Base-by-base conservation (phyloP, 37 sponge, comb jelly and placozoan genomes). In the Halichondria panicea region DNA sequence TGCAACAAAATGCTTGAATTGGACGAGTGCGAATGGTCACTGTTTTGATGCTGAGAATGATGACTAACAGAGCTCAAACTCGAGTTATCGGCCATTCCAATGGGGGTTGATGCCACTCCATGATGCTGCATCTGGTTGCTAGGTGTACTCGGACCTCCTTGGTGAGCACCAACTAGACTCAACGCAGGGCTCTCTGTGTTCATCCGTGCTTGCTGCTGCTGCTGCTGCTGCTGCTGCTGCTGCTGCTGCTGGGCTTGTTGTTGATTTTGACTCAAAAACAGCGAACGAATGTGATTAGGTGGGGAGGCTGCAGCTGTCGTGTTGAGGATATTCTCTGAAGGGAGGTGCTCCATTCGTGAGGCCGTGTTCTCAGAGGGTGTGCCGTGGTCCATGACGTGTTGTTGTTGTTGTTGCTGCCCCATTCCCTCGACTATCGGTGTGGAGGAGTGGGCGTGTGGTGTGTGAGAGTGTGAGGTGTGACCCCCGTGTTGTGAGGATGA, bases 241-340 rank as follows among this genome's bases (percentile, higher is more conserved):
- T 48, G 52, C 52, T 48, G 52, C 52, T 48, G 52, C 12, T 42
- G 12, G 42, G 55, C 57, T 28, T 72, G 73, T 40, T 55, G 73
- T n/a, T 58, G 43, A 32, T 70, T 60, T 43, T 84, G 75, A 30
- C 50, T 61, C 35, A 77, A 53, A 8, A 76, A 62, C 71, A 84
- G 50, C 55, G 46, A 65, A 0, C 74, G 65, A 53, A 73, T 72
- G 82, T 81, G 82, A 37, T 52, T 50, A 4, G 82, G 85, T 18
- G 78, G 71, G 39, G 77, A 77, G 30, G 78, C 64, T 19, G 85
- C 59, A 50, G 76, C 39, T 11, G 60, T 37, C 39, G 73, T 68
- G 50, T 72, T 71, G 27, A 78, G 46, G 48, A 50, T 9, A 15
- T 18, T 55, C 19, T 73, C 71, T 4, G 52, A 70, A 5, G 82